phyloP scores from a whole-genome alignment of 2,888 invertebrate genomes.

The Lasiommata megera region DNA sequence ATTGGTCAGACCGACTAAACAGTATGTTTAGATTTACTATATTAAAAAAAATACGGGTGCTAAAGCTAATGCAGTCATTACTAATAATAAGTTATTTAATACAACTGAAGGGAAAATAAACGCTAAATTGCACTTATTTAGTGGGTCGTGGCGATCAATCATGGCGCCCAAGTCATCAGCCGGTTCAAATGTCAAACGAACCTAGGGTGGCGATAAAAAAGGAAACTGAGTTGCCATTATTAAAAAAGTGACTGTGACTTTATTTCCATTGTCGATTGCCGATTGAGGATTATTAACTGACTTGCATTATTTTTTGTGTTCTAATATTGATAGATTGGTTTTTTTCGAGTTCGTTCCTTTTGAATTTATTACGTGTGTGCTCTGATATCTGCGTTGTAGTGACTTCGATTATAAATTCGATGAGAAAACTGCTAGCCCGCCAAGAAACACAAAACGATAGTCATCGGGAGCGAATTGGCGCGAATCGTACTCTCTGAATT shows the following conservation, averaged over 20 bases:
- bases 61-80: conserved; percentile 27
- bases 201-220: conserved; percentile 79
- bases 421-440: conserved; percentile 52
- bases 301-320: conserved; percentile 81
- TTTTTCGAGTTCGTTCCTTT: conserved; percentile 72
- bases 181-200: conserved; percentile 80
- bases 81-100: conserved; percentile 61
- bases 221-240: conserved; percentile 76
- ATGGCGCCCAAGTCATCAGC: conserved; percentile 77
- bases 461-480: conserved; percentile 51
- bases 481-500: conserved; percentile 58
- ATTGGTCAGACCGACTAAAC: too few species aligned
- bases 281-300: conserved; percentile 81
- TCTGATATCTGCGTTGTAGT: conserved; percentile 46
- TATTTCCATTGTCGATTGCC: conserved; percentile 80
- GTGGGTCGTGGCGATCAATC: conserved; percentile 76
- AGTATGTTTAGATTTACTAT: conserved; percentile 24
- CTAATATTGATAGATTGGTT: conserved; percentile 81
- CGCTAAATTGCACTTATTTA: conserved; percentile 80
- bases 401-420: conserved; percentile 61
- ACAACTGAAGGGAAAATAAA: conserved; percentile 70
- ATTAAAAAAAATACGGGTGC: conserved; percentile 4
- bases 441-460: conserved; percentile 68
- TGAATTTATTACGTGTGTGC: conserved; percentile 62
- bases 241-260: conserved; percentile 81